Percentiles rank a stretch among this genome's conserved stretches.
phyloP scores from a whole-genome alignment of 2,797 vertebrate genomes.

The Poecilia wingei region DNA sequence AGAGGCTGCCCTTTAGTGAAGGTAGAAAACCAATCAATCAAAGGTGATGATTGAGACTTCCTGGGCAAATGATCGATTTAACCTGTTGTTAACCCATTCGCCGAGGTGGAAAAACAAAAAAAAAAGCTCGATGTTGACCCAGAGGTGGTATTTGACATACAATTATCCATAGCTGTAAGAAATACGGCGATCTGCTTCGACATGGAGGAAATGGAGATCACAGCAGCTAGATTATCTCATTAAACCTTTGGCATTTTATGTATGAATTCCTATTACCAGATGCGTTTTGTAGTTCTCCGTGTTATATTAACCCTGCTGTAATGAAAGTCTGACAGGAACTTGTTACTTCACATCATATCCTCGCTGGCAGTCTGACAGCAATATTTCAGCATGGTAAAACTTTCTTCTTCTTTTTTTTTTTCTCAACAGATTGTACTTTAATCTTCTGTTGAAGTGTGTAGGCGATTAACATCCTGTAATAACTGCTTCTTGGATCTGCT shows the following conservation, averaged over 20 bases:
- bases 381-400: slow-evolving; percentile 13
- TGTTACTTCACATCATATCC: not conserved
- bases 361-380: slow-evolving; percentile 10
- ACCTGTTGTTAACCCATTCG: slow-evolving; percentile 4
- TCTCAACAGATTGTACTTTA: not conserved
- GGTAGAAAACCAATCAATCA: slow-evolving; percentile 39
- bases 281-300: not conserved
- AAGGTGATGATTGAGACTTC: slow-evolving; percentile 25
- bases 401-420: slow-evolving; percentile 5
- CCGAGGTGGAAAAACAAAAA: not conserved
- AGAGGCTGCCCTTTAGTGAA: slow-evolving; percentile 61
- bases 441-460: slow-evolving; percentile 1
- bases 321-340: slow-evolving; percentile 18
- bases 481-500: slow-evolving; percentile 13
- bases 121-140: not conserved
- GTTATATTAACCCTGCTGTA: slow-evolving; percentile 14
- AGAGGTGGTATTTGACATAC: slow-evolving; percentile 18
- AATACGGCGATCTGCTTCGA: slow-evolving; percentile 26
- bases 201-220: slow-evolving; percentile 22
- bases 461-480: slow-evolving; percentile 5
- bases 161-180: not conserved
- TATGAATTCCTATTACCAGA: not conserved
- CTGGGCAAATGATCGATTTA: slow-evolving; percentile 36
- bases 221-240: slow-evolving; percentile 44
- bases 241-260: slow-evolving; percentile 26